Conservation (phyloP, 2,113 vertebrate genomes). For the Neodon shergylaensis region DNA sequence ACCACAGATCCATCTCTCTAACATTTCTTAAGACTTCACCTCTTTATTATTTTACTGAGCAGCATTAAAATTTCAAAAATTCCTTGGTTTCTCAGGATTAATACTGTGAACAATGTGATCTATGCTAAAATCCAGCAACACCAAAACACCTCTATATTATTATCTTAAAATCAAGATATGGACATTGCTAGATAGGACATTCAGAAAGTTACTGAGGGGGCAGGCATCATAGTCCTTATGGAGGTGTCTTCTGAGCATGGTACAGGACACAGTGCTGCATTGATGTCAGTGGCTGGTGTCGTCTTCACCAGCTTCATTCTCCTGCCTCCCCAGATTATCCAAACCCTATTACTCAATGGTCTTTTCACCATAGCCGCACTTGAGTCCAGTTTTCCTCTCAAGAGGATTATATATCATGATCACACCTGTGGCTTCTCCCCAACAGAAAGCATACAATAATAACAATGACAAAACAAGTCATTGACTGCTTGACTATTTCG, state of each 20-base stretch:
- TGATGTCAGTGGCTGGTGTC: background rate
- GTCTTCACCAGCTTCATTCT: background rate
- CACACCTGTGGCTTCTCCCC: background rate
- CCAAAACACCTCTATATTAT: background rate
- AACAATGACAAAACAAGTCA: constrained; percentile 20
- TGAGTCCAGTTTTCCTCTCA: background rate
- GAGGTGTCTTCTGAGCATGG: background rate
- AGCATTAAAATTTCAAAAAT: background rate
- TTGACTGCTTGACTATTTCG: background rate
- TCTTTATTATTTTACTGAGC: background rate
- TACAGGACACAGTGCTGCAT: background rate
- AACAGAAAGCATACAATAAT: background rate
- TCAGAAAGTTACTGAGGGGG: background rate
- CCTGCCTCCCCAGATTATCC: background rate
- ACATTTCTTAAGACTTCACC: background rate
- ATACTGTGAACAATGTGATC: background rate
- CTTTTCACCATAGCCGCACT: background rate
- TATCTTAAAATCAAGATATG: constrained; percentile 21
- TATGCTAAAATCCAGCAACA: background rate
- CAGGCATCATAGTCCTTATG: background rate
- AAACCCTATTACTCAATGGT: background rate
- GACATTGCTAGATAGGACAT: background rate
- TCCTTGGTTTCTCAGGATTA: constrained; percentile 1
- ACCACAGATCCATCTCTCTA: background rate
- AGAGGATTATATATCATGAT: background rate